Evolutionary conservation across 2,888 invertebrate species (phyloP).

Genomic region (Agonopterix subpropinquella): DNA sequence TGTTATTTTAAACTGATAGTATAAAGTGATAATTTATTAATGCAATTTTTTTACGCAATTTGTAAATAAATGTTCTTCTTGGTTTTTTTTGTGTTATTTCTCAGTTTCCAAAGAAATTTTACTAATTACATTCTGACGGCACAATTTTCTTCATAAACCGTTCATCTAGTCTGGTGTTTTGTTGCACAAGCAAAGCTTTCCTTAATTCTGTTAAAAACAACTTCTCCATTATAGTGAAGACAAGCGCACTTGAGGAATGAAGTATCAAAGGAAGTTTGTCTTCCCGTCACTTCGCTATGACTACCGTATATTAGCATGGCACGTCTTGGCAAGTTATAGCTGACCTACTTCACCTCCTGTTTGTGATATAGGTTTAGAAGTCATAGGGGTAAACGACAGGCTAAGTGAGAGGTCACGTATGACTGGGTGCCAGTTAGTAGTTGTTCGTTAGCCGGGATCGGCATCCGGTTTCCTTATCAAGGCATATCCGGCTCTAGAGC

Average conservation of each 20-base stretch:
- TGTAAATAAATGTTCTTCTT: no score
- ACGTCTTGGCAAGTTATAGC: constrained; percentile 20
- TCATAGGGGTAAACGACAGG: constrained; percentile 12
- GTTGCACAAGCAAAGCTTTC: background rate
- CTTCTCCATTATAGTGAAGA: constrained; percentile 30
- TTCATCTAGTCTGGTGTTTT: background rate
- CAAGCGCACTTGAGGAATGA: constrained; percentile 29
- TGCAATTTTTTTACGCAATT: no score
- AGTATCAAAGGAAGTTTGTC: constrained; percentile 51
- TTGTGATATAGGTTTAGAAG: constrained; percentile 7
- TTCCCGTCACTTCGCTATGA: constrained; percentile 40
- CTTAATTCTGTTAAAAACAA: background rate
- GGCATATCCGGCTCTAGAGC: constrained; percentile 44
- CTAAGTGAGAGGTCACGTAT: constrained; percentile 21
- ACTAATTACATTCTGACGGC: no score
- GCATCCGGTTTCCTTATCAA: constrained; percentile 63
- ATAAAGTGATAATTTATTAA: no score
- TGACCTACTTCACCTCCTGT: constrained; percentile 19
- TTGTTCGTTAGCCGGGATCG: constrained; percentile 57
- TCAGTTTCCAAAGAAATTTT: no score
- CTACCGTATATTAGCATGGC: constrained; percentile 43
- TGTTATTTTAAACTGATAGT: no score
- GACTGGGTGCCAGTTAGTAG: constrained; percentile 38
- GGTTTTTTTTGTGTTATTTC: no score
- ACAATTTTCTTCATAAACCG: no score